Evolutionary conservation across 92 coral and sea anemone species (phyloP).

Genomic region (Micromussa lordhowensis): DNA sequence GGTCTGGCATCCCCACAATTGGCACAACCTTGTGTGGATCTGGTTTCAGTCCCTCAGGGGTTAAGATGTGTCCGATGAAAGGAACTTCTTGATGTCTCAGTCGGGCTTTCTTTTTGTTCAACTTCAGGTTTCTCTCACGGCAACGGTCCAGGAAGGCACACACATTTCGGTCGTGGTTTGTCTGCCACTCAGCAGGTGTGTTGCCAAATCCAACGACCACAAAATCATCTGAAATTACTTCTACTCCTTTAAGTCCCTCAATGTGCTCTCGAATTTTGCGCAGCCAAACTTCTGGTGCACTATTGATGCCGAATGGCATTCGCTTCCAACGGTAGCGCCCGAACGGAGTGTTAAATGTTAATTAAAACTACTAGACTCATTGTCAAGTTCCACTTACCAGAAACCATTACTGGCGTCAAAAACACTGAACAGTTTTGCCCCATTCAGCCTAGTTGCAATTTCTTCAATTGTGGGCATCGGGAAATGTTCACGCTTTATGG

Average conservation of each 20-base stretch:
- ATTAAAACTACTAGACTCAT: constrained; percentile 28
- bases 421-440: constrained; percentile 58
- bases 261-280: constrained; percentile 58
- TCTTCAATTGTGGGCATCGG: constrained; percentile 66
- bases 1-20: constrained; percentile 59
- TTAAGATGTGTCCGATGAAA: constrained; percentile 56
- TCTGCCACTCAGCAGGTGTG: constrained; percentile 28
- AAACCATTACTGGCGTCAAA: constrained; percentile 63
- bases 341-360: constrained; percentile 53
- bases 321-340: constrained; percentile 45
- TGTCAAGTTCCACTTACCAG: constrained; percentile 32
- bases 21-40: constrained; percentile 64
- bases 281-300: neutral
- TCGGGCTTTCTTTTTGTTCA: constrained; percentile 50
- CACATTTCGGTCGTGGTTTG: constrained; percentile 39
- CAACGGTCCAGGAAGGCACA: constrained; percentile 37
- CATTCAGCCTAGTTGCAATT: constrained; percentile 49
- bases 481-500: constrained; percentile 64
- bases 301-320: constrained; percentile 57
- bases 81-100: constrained; percentile 48
- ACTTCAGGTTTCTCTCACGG: no score
- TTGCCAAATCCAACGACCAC: constrained; percentile 41
- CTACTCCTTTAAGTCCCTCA: constrained; percentile 57
- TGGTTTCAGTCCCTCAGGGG: constrained; percentile 58
- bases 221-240: constrained; percentile 53